Conservation (phyloP, 2,888 invertebrate genomes). For the Caenorhabditis uteleia region DNA sequence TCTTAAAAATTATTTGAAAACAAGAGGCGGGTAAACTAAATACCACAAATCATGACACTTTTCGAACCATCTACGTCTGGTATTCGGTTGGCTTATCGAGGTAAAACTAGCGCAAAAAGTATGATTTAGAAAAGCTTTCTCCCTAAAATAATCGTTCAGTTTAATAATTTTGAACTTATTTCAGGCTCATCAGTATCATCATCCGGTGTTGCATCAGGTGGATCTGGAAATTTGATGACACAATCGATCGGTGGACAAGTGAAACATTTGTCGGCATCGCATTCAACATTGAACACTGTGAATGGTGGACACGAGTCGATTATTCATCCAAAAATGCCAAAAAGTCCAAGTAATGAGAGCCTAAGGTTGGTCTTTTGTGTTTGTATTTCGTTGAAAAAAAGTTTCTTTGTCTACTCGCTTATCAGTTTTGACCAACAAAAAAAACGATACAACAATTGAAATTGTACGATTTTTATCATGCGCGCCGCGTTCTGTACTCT, state of each 20-base stretch:
- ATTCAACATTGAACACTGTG: constrained; percentile 48
- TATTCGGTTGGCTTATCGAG: constrained; percentile 27
- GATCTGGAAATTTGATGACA: constrained; percentile 36
- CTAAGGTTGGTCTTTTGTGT: constrained; percentile 50
- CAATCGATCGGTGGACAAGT: constrained; percentile 36
- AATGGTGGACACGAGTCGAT: constrained; percentile 29
- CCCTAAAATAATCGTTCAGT: neutral
- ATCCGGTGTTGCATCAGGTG: constrained; percentile 39
- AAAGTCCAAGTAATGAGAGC: constrained; percentile 63
- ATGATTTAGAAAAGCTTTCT: neutral
- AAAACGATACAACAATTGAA: too few relatives aligned
- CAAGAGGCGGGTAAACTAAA: neutral
- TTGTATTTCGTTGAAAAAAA: too few relatives aligned
- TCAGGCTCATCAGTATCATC: constrained; percentile 51
- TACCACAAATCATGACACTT: constrained; percentile 27
- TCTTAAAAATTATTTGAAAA: too few relatives aligned
- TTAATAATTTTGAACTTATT: constrained; percentile 10
- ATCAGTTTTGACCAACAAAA: too few relatives aligned
- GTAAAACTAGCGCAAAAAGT: constrained; percentile 16
- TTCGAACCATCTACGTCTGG: constrained; percentile 43
- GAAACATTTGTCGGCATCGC: constrained; percentile 55
- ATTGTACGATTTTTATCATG: too few relatives aligned
- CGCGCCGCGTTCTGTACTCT: too few relatives aligned
- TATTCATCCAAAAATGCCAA: constrained; percentile 53
- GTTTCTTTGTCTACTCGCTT: too few relatives aligned